Evolutionary conservation across 2,797 vertebrate species (phyloP).

Genomic region (Alca torda): DNA sequence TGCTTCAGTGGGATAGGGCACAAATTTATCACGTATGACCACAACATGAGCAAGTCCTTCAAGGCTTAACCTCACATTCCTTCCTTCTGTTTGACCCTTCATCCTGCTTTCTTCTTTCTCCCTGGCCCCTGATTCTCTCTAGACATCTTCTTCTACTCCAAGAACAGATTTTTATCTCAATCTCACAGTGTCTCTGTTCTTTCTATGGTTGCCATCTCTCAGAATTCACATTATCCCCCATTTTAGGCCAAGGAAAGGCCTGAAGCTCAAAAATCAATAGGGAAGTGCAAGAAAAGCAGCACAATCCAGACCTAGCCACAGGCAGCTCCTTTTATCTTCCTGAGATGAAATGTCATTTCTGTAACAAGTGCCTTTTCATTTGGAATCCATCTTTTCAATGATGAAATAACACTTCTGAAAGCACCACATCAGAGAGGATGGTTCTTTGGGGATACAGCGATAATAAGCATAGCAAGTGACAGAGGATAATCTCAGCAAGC

Average conservation of each 20-base stretch:
- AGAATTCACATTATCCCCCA: constrained; percentile 30
- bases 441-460: constrained; percentile 14
- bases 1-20: not conserved
- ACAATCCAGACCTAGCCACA: constrained; percentile 52
- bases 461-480: constrained; percentile 49
- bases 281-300: constrained; percentile 59
- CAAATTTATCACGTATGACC: not conserved
- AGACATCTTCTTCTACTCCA: not conserved
- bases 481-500: constrained; percentile 58
- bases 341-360: constrained; percentile 63
- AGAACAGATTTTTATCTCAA: not conserved
- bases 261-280: constrained; percentile 61
- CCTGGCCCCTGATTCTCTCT: not conserved
- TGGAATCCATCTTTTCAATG: constrained; percentile 53
- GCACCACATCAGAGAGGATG: constrained; percentile 15
- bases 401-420: constrained; percentile 61
- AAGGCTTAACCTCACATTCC: not conserved
- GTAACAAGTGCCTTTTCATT: constrained; percentile 50
- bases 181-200: not conserved
- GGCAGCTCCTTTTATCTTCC: constrained; percentile 64
- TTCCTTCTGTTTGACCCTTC: not conserved
- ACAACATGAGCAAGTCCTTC: not conserved
- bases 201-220: not conserved
- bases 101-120: not conserved
- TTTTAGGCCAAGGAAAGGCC: constrained; percentile 21